Percentiles rank a stretch among this genome's conserved stretches.
Evolutionary conservation across 2,113 vertebrate species (phyloP).

Genomic region (Anhinga anhinga): DNA sequence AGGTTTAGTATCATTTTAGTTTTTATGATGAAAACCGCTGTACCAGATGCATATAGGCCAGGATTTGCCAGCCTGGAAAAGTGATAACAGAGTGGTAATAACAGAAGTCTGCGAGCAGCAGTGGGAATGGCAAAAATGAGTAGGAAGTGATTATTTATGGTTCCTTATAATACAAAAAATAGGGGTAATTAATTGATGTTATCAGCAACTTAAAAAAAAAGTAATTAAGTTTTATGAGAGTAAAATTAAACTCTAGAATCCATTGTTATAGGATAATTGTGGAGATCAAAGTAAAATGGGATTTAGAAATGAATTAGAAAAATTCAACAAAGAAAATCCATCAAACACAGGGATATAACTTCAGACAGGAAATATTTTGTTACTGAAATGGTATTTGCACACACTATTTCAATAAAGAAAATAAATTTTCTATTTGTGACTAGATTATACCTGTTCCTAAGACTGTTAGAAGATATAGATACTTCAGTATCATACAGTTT

Average conservation of each 20-base stretch:
- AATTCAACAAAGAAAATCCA: background rate
- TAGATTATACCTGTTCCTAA: background rate
- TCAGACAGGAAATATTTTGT: background rate
- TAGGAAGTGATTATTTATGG: background rate
- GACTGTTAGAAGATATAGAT: background rate
- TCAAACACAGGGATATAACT: background rate
- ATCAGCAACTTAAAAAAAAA: background rate
- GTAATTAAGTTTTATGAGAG: background rate
- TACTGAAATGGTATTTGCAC: background rate
- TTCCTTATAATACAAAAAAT: background rate
- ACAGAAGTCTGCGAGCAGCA: background rate
- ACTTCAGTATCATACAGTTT: background rate
- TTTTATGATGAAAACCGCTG: constrained; percentile 15
- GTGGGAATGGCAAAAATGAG: background rate
- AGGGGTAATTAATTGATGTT: background rate
- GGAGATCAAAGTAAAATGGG: background rate
- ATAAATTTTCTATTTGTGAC: background rate
- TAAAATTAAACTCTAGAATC: background rate
- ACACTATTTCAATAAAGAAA: background rate
- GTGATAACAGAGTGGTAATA: background rate
- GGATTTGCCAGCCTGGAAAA: background rate
- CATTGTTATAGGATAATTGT: background rate
- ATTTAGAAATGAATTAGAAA: background rate
- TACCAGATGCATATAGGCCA: background rate
- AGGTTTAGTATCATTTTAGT: background rate